Conservation (phyloP, 2,888 invertebrate genomes). For the Odontocolon sp. region DNA sequence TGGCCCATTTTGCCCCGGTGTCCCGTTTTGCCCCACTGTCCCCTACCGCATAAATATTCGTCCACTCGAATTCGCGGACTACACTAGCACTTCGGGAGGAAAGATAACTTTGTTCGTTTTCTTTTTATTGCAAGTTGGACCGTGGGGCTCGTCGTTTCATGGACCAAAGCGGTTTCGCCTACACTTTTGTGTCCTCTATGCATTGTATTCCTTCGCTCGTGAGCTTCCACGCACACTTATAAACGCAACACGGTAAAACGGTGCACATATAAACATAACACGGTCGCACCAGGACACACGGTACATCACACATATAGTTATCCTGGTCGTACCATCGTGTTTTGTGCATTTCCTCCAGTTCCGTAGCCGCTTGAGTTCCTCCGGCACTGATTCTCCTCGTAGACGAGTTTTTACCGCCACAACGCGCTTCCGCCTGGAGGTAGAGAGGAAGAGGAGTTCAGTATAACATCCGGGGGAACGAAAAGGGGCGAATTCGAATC, state of each 20-base stretch:
- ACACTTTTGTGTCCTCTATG: slow-evolving; percentile 35
- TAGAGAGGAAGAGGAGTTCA: background rate
- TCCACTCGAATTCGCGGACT: background rate
- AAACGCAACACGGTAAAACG: background rate
- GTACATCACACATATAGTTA: background rate
- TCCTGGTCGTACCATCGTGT: slow-evolving; percentile 33
- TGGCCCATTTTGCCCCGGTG: too few species aligned
- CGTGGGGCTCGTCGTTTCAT: background rate
- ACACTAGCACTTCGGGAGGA: background rate
- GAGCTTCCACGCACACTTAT: background rate
- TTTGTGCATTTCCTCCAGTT: slow-evolving; percentile 45
- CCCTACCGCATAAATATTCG: background rate
- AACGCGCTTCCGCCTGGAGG: slow-evolving; percentile 23
- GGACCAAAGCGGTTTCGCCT: slow-evolving; percentile 3
- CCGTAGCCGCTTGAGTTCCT: background rate
- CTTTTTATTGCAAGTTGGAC: slow-evolving; percentile 35
- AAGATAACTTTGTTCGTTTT: slow-evolving; percentile 36
- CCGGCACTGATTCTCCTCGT: slow-evolving; percentile 41
- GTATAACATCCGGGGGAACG: slow-evolving; percentile 49
- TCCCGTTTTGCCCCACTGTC: too few species aligned
- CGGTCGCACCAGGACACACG: slow-evolving; percentile 19
- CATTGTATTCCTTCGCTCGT: background rate
- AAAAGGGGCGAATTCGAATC: slow-evolving; percentile 39
- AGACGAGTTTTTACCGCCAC: slow-evolving; percentile 54
- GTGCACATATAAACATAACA: slow-evolving; percentile 11